Evolutionary conservation across 1,140 invertebrate species (phyloP).

Genomic region (Portunus trituberculatus): DNA sequence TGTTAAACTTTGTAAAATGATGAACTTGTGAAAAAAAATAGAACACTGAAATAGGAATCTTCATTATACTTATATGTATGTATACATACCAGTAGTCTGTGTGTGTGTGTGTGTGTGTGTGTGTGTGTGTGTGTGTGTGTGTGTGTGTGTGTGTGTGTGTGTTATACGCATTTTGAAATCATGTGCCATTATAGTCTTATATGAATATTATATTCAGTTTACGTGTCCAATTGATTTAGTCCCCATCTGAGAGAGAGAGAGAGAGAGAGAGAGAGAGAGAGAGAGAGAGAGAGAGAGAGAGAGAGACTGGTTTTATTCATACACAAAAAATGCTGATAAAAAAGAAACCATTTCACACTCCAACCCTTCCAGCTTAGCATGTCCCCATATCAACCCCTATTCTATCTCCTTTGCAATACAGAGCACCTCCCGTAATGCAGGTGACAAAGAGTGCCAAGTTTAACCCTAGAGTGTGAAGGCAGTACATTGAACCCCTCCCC

Average conservation of each 20-base stretch:
- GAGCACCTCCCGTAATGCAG: background rate
- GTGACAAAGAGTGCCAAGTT: background rate
- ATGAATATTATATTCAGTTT: no score
- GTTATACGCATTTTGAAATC: background rate
- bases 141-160: background rate
- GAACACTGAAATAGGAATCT: no score
- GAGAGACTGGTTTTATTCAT: background rate
- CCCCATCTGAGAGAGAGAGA: background rate
- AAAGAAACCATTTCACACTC: no score
- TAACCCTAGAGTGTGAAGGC: background rate
- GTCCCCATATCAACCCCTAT: background rate
- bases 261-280: conserved; percentile 37
- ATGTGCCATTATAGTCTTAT: no score
- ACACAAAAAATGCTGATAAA: background rate
- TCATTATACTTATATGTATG: conserved; percentile 18
- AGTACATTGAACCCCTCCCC: background rate
- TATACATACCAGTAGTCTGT: background rate
- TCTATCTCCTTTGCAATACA: background rate
- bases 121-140: conserved; percentile 37
- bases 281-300: background rate
- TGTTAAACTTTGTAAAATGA: no score
- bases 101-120: conserved; percentile 33
- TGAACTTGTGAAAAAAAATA: no score
- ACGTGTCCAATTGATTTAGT: no score
- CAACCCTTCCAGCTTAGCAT: background rate